Evolutionary conservation across 2,113 vertebrate species (phyloP).

Genomic region (Nicator chloris): DNA sequence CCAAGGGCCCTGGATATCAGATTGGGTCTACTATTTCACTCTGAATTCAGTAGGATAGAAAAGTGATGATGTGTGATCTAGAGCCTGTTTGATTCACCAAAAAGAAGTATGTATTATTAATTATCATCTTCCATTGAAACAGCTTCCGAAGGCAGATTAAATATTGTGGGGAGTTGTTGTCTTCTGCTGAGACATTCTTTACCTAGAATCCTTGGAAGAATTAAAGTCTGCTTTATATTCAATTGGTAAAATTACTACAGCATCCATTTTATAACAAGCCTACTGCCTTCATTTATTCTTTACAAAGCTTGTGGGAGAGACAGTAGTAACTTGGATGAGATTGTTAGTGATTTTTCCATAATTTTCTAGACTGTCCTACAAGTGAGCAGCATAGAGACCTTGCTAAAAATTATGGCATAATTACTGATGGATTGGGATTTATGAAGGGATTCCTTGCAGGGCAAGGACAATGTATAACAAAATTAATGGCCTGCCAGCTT

Average conservation of each 20-base stretch:
- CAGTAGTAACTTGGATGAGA: neutral
- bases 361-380: neutral
- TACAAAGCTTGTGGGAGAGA: neutral
- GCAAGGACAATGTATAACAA: accelerated
- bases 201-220: neutral
- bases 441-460: neutral
- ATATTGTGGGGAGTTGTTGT: neutral
- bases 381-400: neutral
- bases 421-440: neutral
- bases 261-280: neutral
- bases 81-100: neutral
- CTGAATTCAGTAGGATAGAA: neutral
- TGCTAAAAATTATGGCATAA: neutral
- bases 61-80: neutral
- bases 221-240: neutral
- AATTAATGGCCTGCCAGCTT: neutral
- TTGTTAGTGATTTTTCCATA: neutral
- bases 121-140: neutral
- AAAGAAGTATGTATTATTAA: neutral
- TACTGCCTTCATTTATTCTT: neutral
- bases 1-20: neutral
- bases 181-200: neutral
- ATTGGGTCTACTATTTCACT: neutral
- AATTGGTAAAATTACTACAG: neutral
- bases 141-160: neutral